Evolutionary conservation across 2,797 vertebrate genomes (phyloP), one percentile per base, ranked within the genome.

Genomic region (Schizopygopsis malacanthus): DNA sequence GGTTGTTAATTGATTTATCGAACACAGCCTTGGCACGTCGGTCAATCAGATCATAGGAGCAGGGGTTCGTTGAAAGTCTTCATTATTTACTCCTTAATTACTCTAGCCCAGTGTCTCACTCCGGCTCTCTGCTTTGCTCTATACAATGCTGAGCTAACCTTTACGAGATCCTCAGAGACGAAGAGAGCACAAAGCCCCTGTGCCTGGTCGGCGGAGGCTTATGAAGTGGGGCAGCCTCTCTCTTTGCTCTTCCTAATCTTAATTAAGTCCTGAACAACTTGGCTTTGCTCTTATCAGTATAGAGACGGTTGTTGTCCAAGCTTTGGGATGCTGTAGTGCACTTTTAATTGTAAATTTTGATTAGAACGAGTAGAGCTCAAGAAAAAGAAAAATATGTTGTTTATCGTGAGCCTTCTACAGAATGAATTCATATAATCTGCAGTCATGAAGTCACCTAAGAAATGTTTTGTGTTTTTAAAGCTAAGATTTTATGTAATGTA

Each of bases 1-100:
- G 47, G 73, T 77, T 81, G 76, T 86, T 86, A 76, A 90, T 90
- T 85, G 90, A 90, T 88, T 89, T 91, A 89, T 89, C 79, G 86
- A 87, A 85, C 70, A 41, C 83, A 43, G 69, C 87, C 85, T 81
- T 85, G 81, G 54, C 73, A 79, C 76, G 41, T 41, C 1, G 81
- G 85, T 69, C 87, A 77, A 81, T 89, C 82, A 86, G 86, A 88
- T 89, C 52, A 73, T 87, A 82, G 50, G 77, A 81, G 80, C 79
- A 79, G 63, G 76, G 86, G 79, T 88, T 87, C 28, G 67, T 85
- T 88, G 82, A 88, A 89, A 73, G 87, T 77, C 61, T 87, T 90
- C 86, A 88, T 91, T 91, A 90, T 89, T 89, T 89, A 86, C 90
- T 90, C 72, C 83, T 79, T 91, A 91, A 91, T 91, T 90, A 91